Evolutionary conservation across 1,140 invertebrate species (phyloP), one percentile per base, ranked within the genome.

Genomic region (Heliothis subflexa): DNA sequence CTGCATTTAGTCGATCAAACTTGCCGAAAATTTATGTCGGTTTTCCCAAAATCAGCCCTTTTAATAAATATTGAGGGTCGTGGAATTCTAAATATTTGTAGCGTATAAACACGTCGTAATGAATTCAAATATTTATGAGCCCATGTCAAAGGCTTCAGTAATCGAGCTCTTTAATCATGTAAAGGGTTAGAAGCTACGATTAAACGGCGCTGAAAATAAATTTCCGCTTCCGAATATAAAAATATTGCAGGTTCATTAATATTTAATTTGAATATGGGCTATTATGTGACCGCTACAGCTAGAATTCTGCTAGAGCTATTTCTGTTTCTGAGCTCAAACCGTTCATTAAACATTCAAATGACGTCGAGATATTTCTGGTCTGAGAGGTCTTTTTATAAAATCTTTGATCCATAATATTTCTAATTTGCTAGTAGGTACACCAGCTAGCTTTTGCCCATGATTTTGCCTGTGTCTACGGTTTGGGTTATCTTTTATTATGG

Each of bases 311-410:
- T n/a, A n/a, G n/a, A n/a, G n/a, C n/a, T 33, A 33, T 33, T 33
- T 33, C 33, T 49, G 62, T 72, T 72, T 62, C 52, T 61, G 45
- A 0, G 21, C 16, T 59, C 12, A 78, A 79, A 78, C 78, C 68
- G 52, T 52, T 78, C 80, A 57, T 78, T 80, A 72, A 52, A 61
- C 14, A 80, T 83, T 80, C 78, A 71, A 66, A 55, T 28, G 52
- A 49, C 77, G 77, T 66, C 18, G 21, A 12, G 50, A 14, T 54
- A 18, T n/a, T 57, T 72, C 16, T 54, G 14, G 10, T 12, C 40
- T 57, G 28, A 57, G 57, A 25, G 49, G 11, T 47, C 9, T 66
- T 49, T 66, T 13, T 45, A 49, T 25, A 5, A 12, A 25, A 21
- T 55, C 50, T 52, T 52, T 52, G 13, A n/a, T 14, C 3, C 13